Base-by-base conservation (phyloP, 2,113 vertebrate genomes). In the Hippocampus abdominalis region DNA sequence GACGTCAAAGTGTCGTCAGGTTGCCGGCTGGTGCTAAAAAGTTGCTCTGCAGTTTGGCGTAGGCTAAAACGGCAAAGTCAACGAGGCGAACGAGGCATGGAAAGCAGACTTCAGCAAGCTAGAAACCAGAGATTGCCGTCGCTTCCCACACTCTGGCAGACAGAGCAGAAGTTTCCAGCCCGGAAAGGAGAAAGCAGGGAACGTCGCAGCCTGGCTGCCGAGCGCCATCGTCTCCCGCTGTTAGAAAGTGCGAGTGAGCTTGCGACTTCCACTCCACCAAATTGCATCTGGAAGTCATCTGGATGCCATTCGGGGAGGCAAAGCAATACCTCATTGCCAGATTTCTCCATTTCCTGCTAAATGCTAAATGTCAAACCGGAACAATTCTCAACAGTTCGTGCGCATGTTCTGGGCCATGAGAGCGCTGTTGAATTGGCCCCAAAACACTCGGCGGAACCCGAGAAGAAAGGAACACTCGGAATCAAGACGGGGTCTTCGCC, bases 101-200 rank as follows among this genome's bases (percentile, higher is more conserved):
- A 40, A 70, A 79, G 56, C 39, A 64, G 63, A 64, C 27, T 81
- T 88, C 80, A 72, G 84, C 87, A 87, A 91, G 64, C 79, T 89
- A 84, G 83, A 86, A 88, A 87, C 84, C 88, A 89, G 87, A 88
- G 27, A 81, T 82, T 27, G 66, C 70, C 72, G 27, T 49, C 69
- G 69, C 64, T 86, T 76, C 76, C 75, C 75, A 61, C 72, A 75
- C 72, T 73, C 74, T 91, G 90, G 91, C 90, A 90, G 49, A 2
- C 13, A 36, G 46, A 81, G 61, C 72, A 82, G 78, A 92, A 93
- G 69, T 92, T 91, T 92, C 81, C 87, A 82, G 74, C 83, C 79
- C 87, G 90, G 88, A 92, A 90, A 90, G 79, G 74, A 75, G 59
- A 81, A 36, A 84, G 88, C 51, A 40, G 85, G 84, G 89, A 91